A percentile compares a stretch with the other conserved stretches of the same genome.
Conservation (phyloP, 2,113 vertebrate genomes). For the Cryptotis parvus region DNA sequence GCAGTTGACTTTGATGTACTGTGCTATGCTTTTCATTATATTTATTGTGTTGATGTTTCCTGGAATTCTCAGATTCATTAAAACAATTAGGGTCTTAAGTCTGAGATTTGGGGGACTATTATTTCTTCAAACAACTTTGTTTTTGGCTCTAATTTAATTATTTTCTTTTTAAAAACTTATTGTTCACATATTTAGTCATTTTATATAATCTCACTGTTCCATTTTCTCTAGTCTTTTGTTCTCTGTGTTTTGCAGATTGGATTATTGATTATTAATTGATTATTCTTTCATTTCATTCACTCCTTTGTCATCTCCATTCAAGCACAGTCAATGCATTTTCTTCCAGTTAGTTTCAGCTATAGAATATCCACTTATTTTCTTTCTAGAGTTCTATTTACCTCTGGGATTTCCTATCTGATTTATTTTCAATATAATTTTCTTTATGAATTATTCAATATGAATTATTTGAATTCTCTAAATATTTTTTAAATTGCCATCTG, state of each 20-base stretch:
- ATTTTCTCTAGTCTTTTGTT: not conserved
- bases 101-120: not conserved
- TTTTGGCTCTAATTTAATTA: not conserved
- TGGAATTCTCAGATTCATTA: not conserved
- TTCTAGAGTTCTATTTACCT: not conserved
- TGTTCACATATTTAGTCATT: not conserved
- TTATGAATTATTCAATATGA: not conserved
- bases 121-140: not conserved
- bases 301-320: not conserved
- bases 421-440: too few relatives aligned
- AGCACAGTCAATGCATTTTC: not conserved
- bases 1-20: not conserved
- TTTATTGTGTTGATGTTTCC: not conserved
- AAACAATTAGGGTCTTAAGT: not conserved
- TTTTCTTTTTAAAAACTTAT: not conserved
- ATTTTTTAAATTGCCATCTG: not conserved
- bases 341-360: slow-evolving; percentile 27
- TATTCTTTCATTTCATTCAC: not conserved
- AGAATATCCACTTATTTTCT: not conserved
- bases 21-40: not conserved
- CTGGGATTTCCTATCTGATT: not conserved
- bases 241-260: not conserved
- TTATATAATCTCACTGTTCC: not conserved
- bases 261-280: not conserved
- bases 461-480: not conserved